phyloP scores from a whole-genome alignment of 2,888 invertebrate species.

The Nephrotoma appendiculata region DNA sequence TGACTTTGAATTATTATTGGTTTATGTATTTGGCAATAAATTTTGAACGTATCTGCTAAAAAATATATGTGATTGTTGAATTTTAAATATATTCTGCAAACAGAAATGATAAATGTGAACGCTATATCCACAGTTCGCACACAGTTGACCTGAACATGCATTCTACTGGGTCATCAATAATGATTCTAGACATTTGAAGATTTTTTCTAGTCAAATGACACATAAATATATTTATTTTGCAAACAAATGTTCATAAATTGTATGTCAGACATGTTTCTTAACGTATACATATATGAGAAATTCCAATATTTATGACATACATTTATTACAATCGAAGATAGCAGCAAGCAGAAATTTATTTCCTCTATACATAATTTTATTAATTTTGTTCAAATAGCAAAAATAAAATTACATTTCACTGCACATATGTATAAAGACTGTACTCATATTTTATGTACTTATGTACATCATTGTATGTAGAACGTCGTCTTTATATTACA shows the following conservation, averaged over 20 bases:
- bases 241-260: not conserved
- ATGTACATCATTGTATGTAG: not conserved
- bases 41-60: too few relatives aligned
- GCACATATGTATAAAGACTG: not conserved
- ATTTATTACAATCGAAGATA: not conserved
- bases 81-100: too few relatives aligned
- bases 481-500: not conserved
- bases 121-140: not conserved
- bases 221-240: not conserved
- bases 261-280: not conserved
- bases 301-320: not conserved
- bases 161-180: not conserved
- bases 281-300: not conserved
- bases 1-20: too few relatives aligned
- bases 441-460: not conserved
- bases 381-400: not conserved
- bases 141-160: not conserved
- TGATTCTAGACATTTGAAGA: not conserved
- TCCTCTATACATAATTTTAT: not conserved
- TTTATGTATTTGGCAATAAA: too few relatives aligned
- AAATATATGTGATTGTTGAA: too few relatives aligned
- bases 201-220: not conserved
- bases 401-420: not conserved
- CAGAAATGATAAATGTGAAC: too few relatives aligned
- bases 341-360: not conserved